Evolutionary conservation across 2,797 vertebrate species (phyloP), one percentile per base, ranked within the genome.

Genomic region (Anas flavirostris): DNA sequence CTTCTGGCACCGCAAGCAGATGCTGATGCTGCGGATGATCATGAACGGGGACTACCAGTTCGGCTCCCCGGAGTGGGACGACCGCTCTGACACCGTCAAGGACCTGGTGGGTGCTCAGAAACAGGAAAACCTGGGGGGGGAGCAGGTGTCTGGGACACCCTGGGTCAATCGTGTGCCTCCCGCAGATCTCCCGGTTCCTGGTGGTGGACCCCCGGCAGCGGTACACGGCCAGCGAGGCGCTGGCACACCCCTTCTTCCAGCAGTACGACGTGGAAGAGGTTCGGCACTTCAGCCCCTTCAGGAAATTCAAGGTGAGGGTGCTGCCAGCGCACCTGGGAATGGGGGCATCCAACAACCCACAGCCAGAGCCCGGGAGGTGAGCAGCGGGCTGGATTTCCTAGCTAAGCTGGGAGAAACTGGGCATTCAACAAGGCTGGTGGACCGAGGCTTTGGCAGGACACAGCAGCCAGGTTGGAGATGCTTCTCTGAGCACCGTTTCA

Each of bases 1-100:
- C 3, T 99, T 99, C 98, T 99, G 99, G 99, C 99, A 99, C 98
- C 98, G 99, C 90, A 99, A 99, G 91, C 99, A 99, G 98, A 99
- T 99, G 98, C 96, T 99, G 97, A 99, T 99, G 99, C 98, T 99
- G 93, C 98, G 99, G 53, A 99, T 99, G 99, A 99, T 99, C 93
- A 98, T 99, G 97, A 97, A 98, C 0, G 99, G 99, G 55, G 98
- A 93, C 21, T 99, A 99, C 78, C 97, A 99, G 72, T 99, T 99
- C 16, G 97, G 98, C 14, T 99, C 99, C 26, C 99, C 99, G 0
- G 99, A 99, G 82, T 99, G 99, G 99, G 99, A 99, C 0, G 99
- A 99, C 83, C 98, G 98, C 93, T 99, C 99, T 0, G 99, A 99
- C 97, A 99, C 99, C 0, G 99, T 99, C 37, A 99, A 99, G 97